phyloP scores from a whole-genome alignment of 2,113 vertebrate genomes.

The Engraulis encrasicolus region DNA sequence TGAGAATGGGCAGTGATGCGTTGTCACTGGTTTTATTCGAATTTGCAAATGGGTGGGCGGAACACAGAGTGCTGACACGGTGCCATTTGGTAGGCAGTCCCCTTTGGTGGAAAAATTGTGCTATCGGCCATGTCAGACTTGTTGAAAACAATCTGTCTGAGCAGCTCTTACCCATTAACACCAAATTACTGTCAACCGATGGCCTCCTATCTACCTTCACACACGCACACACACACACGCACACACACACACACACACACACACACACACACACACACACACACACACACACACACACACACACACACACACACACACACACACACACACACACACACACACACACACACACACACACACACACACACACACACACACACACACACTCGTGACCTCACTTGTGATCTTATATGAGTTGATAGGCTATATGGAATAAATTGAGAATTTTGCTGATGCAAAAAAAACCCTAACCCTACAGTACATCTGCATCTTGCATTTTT shows the following conservation, averaged over 20 bases:
- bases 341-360: too few relatives aligned
- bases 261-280: too few relatives aligned
- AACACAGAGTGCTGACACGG: conserved; percentile 10
- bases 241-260: too few relatives aligned
- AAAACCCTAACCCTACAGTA: too few relatives aligned
- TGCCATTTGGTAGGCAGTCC: background rate
- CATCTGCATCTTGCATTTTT: too few relatives aligned
- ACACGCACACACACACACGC: too few relatives aligned
- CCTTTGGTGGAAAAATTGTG: background rate
- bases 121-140: background rate
- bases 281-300: too few relatives aligned
- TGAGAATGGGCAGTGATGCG: background rate
- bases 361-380: too few relatives aligned
- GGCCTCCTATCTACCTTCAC: background rate
- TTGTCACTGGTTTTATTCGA: conserved; percentile 16
- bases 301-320: too few relatives aligned
- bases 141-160: background rate
- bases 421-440: background rate
- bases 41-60: background rate
- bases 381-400: background rate
- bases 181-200: background rate
- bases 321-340: too few relatives aligned
- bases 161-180: background rate
- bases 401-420: background rate
- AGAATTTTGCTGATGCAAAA: conserved; percentile 1